These are phyloP conservation scores for Diadegma fenestrale DNA, from an alignment of 2,888 invertebrate species.

Conservation along the genomic window DNA sequence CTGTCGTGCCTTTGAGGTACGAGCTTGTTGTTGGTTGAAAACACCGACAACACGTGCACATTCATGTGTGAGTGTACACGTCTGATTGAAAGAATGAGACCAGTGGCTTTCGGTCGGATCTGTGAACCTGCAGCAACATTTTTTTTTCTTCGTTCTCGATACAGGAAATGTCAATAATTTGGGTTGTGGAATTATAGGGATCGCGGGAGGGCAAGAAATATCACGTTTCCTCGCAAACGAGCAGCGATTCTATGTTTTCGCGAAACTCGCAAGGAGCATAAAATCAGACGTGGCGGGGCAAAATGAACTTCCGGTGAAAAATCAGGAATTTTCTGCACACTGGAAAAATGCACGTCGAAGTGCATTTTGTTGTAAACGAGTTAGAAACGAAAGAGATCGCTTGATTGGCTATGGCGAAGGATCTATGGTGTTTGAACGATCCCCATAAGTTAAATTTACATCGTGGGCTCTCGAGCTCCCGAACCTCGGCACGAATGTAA, in stretches of 20 bases:
- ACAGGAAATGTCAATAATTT: constrained; percentile 55
- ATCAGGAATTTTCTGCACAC: neutral
- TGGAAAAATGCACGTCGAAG: no score
- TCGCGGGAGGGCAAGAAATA: constrained; percentile 44
- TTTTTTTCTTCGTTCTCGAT: constrained; percentile 9
- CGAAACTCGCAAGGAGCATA: neutral
- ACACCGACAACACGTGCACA: neutral
- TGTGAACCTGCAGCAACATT: constrained; percentile 29
- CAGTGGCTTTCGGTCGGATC: constrained; percentile 2
- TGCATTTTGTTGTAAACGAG: neutral
- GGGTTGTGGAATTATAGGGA: neutral
- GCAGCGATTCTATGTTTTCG: constrained; percentile 48
- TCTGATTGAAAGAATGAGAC: constrained; percentile 18
- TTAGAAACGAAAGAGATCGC: constrained; percentile 52
- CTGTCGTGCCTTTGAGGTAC: neutral
- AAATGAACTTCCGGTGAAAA: neutral
- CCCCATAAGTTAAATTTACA: constrained; percentile 30
- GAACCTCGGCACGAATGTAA: constrained; percentile 60
- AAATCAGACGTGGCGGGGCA: neutral
- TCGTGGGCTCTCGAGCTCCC: constrained; percentile 40
- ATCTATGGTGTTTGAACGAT: neutral
- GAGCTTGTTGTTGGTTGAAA: neutral
- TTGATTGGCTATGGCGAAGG: constrained; percentile 38
- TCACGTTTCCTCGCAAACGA: constrained; percentile 52
- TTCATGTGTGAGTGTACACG: neutral